phyloP scores from a whole-genome alignment of 2,888 invertebrate genomes.

The Helicoverpa assulta region DNA sequence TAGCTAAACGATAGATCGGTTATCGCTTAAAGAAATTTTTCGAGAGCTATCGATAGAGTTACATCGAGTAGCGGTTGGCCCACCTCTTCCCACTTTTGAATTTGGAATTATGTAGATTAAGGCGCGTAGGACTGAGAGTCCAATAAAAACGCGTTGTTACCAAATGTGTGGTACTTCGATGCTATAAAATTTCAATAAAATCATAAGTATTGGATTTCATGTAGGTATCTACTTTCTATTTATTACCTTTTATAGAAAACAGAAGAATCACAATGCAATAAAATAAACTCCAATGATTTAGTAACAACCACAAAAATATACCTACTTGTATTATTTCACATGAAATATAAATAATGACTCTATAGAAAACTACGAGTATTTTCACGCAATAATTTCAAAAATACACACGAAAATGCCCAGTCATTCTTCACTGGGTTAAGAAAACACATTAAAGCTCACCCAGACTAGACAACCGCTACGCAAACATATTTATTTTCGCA shows the following conservation, averaged over 20 bases:
- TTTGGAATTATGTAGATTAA: constrained; percentile 1
- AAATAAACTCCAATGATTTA: not conserved
- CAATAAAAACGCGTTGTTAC: constrained; percentile 1
- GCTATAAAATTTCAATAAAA: not conserved
- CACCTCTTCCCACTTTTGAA: not conserved
- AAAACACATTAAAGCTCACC: constrained; percentile 35
- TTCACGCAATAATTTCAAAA: constrained; percentile 27
- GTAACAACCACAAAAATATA: not conserved
- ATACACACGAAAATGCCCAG: constrained; percentile 24
- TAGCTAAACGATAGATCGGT: too few relatives aligned
- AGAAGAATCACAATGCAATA: not conserved
- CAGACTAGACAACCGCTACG: constrained; percentile 32
- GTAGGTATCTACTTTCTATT: constrained; percentile 14
- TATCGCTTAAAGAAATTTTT: too few relatives aligned
- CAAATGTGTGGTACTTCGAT: constrained; percentile 4
- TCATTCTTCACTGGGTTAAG: constrained; percentile 36
- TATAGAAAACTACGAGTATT: constrained; percentile 4
- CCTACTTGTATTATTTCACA: not conserved
- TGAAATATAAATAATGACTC: constrained; percentile 7
- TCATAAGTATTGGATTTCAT: not conserved
- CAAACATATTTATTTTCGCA: constrained; percentile 48
- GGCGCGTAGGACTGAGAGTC: constrained; percentile 5
- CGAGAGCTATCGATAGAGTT: too few relatives aligned
- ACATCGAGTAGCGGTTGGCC: not conserved
- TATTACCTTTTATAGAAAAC: not conserved